Conservation (phyloP, 1,140 invertebrate genomes). For the Nautilus pompilius region DNA sequence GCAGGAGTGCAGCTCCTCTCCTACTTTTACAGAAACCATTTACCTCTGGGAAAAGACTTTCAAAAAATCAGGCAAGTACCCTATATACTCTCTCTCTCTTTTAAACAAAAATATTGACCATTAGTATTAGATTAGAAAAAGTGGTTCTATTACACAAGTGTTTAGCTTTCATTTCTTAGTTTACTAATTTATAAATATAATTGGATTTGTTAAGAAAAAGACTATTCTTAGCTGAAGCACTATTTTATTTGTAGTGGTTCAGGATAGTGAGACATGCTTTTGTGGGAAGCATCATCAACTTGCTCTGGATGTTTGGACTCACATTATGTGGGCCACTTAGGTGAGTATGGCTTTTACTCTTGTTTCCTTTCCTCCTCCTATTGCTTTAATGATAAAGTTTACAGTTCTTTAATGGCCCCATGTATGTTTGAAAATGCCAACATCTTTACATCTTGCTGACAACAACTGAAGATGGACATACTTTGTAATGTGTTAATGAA, state of each 20-base stretch:
- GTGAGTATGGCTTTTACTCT: slow-evolving; percentile 15
- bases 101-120: background rate
- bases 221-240: background rate
- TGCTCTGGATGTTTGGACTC: slow-evolving; percentile 58
- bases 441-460: too few relatives aligned
- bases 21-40: slow-evolving; percentile 59
- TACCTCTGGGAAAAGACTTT: slow-evolving; percentile 48
- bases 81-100: background rate
- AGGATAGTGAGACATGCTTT: slow-evolving; percentile 52
- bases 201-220: background rate
- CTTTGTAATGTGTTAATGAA: too few relatives aligned
- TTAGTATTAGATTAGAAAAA: too few relatives aligned
- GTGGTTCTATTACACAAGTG: background rate
- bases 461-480: too few relatives aligned
- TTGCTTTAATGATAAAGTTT: too few relatives aligned
- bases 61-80: slow-evolving; percentile 51
- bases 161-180: background rate
- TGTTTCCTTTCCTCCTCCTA: too few relatives aligned
- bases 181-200: background rate
- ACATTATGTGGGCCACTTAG: slow-evolving; percentile 57
- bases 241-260: slow-evolving; percentile 45
- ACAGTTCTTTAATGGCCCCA: too few relatives aligned
- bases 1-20: slow-evolving; percentile 52
- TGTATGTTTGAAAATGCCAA: too few relatives aligned
- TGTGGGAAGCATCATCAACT: slow-evolving; percentile 52